Evolutionary conservation across 2,113 vertebrate genomes (phyloP).

Genomic region (Setophaga petechia): DNA sequence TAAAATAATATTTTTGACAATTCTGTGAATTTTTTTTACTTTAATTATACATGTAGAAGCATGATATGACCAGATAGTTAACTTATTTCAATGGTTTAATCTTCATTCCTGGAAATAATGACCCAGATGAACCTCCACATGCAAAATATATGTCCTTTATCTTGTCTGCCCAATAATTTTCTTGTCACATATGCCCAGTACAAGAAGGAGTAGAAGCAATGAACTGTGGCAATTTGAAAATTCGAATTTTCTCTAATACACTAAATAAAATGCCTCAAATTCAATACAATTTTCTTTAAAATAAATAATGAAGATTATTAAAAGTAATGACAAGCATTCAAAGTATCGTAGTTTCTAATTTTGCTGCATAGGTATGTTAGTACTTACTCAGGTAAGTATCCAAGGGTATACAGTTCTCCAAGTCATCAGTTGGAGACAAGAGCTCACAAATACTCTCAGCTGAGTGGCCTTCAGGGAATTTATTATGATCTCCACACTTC

Average conservation of each 20-base stretch:
- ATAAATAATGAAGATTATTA: background rate
- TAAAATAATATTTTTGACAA: background rate
- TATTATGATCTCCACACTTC: constrained; percentile 91
- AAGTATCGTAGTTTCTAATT: background rate
- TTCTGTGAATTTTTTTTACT: background rate
- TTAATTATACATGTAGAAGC: background rate
- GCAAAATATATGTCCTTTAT: background rate
- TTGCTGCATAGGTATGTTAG: background rate
- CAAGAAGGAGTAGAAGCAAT: background rate
- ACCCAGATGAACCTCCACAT: background rate
- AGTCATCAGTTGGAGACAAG: constrained; percentile 90
- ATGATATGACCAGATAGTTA: background rate
- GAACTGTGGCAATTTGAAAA: background rate
- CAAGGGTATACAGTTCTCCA: constrained; percentile 92
- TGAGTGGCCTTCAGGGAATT: constrained; percentile 89
- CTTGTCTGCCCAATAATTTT: background rate
- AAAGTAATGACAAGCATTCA: background rate
- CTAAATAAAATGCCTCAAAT: background rate
- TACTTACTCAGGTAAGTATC: constrained; percentile 92
- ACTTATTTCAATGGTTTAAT: background rate
- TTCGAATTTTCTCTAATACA: background rate
- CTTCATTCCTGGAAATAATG: background rate
- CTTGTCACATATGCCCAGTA: background rate
- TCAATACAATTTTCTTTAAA: background rate
- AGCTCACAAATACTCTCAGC: constrained; percentile 95